Percentiles rank a stretch among this genome's conserved stretches.
These are phyloP conservation scores for Zhuqinia jingwanae DNA, from an alignment of 2,888 invertebrate genomes.

Conservation along the genomic window DNA sequence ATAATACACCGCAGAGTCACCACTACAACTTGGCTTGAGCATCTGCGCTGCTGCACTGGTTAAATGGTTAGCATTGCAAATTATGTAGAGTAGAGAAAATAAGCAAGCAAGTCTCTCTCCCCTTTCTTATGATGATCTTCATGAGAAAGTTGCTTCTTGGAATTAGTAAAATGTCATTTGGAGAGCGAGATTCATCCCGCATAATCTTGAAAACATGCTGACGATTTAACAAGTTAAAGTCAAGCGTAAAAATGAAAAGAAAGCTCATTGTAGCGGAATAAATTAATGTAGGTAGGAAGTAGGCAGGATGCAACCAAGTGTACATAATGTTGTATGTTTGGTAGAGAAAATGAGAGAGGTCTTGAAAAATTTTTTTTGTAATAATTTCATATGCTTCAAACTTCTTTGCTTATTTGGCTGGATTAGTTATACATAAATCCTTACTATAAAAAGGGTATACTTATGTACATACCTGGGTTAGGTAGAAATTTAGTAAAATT, in stretches of 20 bases:
- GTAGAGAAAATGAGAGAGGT: background rate
- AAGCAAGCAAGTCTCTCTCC: too few species aligned
- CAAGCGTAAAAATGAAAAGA: constrained; percentile 48
- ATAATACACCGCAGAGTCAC: too few species aligned
- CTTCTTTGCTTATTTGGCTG: too few species aligned
- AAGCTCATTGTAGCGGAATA: constrained; percentile 17
- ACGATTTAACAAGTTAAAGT: constrained; percentile 26
- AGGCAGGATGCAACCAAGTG: background rate
- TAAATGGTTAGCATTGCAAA: too few species aligned
- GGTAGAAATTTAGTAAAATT: too few species aligned
- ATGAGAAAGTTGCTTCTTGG: background rate
- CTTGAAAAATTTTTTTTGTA: too few species aligned
- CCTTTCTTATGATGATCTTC: background rate
- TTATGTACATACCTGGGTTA: too few species aligned
- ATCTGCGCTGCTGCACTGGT: background rate
- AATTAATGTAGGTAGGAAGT: constrained; percentile 10
- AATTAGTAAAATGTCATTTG: constrained; percentile 35
- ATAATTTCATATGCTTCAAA: too few species aligned
- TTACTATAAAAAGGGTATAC: too few species aligned
- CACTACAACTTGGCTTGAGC: background rate
- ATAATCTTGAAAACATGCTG: constrained; percentile 7
- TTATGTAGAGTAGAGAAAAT: too few species aligned
- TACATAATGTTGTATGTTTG: constrained; percentile 13
- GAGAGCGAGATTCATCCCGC: background rate
- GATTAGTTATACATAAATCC: too few species aligned